Conservation (phyloP, 2,113 vertebrate species). For the Rhagologus leucostigma region DNA sequence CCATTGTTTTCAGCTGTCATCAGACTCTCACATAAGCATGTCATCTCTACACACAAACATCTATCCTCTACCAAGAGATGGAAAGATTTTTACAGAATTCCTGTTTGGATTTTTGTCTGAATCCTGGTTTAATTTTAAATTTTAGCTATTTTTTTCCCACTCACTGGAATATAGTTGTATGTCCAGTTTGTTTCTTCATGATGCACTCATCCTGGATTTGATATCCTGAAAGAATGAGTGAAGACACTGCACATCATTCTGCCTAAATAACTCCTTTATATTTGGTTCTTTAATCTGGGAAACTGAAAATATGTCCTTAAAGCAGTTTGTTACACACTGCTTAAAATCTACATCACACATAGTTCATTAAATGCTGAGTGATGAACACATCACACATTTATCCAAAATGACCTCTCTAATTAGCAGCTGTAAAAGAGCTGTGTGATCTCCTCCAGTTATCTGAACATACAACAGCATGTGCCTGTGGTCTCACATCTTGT, state of each 20-base stretch:
- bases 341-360: neutral
- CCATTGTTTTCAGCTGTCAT: neutral
- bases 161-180: neutral
- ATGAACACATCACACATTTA: neutral
- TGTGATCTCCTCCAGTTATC: neutral
- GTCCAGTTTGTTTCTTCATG: neutral
- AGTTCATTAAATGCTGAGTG: neutral
- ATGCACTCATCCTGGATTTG: neutral
- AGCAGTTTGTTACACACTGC: neutral
- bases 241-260: neutral
- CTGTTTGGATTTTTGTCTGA: neutral
- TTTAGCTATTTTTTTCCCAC: neutral
- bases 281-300: constrained; percentile 11
- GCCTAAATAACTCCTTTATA: neutral
- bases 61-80: neutral
- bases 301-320: neutral
- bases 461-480: rapidly evolving
- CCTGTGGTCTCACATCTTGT: neutral
- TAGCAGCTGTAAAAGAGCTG: neutral
- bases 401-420: constrained; percentile 18
- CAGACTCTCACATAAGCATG: neutral
- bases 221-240: neutral
- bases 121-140: neutral
- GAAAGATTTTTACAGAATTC: neutral
- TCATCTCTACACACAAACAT: neutral